Evolutionary conservation across 2,113 vertebrate genomes (phyloP).

Genomic region (Epinephelus moara): DNA sequence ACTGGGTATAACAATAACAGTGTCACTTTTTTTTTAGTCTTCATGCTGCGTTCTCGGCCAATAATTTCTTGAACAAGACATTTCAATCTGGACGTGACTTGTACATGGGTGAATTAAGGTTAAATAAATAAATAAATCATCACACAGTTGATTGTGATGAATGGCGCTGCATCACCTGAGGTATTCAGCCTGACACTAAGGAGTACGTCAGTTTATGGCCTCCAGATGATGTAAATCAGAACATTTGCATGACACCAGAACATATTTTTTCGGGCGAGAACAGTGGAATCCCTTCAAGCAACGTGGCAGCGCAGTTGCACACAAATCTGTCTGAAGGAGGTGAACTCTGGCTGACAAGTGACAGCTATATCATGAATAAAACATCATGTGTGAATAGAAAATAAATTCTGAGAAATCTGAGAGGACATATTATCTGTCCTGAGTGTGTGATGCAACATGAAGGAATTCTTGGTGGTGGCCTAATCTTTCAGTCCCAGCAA

Average conservation of each 20-base stretch:
- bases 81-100: slow-evolving; percentile 5
- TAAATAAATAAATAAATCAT: slow-evolving; percentile 26
- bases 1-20: neutral
- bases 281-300: slow-evolving; percentile 41
- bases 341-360: slow-evolving; percentile 68
- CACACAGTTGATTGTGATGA: slow-evolving; percentile 15
- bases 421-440: slow-evolving; percentile 34
- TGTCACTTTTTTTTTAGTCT: neutral
- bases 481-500: slow-evolving; percentile 40
- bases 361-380: slow-evolving; percentile 72
- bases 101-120: slow-evolving; percentile 9
- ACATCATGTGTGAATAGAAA: slow-evolving; percentile 48
- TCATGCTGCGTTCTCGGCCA: neutral
- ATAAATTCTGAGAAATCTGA: slow-evolving; percentile 52
- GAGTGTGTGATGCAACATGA: slow-evolving; percentile 56
- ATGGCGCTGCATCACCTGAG: neutral
- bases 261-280: slow-evolving; percentile 34
- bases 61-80: neutral
- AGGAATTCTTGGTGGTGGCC: slow-evolving; percentile 23
- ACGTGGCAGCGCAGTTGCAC: slow-evolving; percentile 31
- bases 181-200: slow-evolving; percentile 19
- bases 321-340: slow-evolving; percentile 56
- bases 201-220: slow-evolving; percentile 32
- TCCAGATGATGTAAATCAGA: slow-evolving; percentile 39
- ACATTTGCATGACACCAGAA: slow-evolving; percentile 48